Base-by-base conservation (phyloP, 1,140 invertebrate genomes). In the Macrostomum lignano region DNA sequence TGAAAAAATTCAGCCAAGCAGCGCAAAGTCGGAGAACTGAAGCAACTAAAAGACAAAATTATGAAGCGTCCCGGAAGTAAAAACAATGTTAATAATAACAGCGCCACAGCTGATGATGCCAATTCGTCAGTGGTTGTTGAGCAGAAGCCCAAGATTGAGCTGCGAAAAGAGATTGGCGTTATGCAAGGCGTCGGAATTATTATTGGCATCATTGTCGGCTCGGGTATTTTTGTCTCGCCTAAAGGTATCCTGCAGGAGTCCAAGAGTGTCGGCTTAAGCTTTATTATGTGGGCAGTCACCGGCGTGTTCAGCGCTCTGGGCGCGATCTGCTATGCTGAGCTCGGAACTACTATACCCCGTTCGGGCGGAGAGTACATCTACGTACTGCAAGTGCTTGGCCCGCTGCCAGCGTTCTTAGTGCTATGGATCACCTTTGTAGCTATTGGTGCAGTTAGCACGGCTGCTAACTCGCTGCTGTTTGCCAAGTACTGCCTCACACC, bases 161-260 rank as follows among this genome's bases (percentile, higher is more conserved):
- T 33, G 11, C 17, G 20, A 21, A 33, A 33, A 15, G 11, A 11
- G 5, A 33, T 33, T 10, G 32, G 32, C 19, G 19, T 33, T 15
- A 10, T 33, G 14, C 32, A 20, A n/a, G 32, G 32, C 3, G 20
- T 33, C 4, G 14, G 23, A 3, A 46, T 56, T 1, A 56, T 56
- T 19, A 49, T 56, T 1, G 51, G 53, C 17, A 47, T 45, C 36
- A 52, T 56, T 21, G 54, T 56, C 29, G 55, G 55, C 1, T 81
- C 76, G 77, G 77, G 25, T n/a, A 82, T 96, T 47, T 96, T 96
- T 55, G 74, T 94, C 10, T 84, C 81, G 6, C 86, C 88, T 1
- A 81, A 73, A 47, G 75, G 81, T 37, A 73, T 78, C 1, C 51
- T 82, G 10, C 51, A 68, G 40, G 65, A 71, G 46, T 70, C 75